These are phyloP conservation scores for Hyperoplus lanceolatus DNA, from an alignment of 2,797 vertebrate genomes.

Conservation along the genomic window DNA sequence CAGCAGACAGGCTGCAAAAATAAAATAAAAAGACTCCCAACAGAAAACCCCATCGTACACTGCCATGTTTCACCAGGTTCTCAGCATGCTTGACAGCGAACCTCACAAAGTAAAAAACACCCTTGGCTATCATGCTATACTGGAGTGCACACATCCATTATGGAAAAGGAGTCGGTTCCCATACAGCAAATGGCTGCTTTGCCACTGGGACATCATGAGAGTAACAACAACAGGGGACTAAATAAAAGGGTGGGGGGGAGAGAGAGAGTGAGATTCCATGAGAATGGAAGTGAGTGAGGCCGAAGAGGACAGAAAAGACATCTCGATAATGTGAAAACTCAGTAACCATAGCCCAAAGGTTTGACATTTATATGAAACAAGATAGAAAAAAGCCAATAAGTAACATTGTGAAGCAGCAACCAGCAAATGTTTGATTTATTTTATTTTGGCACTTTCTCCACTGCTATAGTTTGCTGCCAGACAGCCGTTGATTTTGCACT, in stretches of 20 bases:
- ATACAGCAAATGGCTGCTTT: conserved; percentile 59
- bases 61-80: conserved; percentile 16
- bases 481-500: too few species aligned
- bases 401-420: neutral
- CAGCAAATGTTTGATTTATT: neutral
- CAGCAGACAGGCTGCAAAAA: neutral
- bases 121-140: conserved; percentile 32
- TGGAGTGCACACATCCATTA: conserved; percentile 56
- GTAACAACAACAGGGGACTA: conserved; percentile 16
- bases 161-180: conserved; percentile 36
- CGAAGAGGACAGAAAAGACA: neutral
- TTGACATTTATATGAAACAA: neutral
- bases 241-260: neutral
- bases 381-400: neutral
- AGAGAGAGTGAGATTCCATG: neutral
- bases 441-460: too few species aligned
- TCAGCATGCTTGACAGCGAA: conserved; percentile 22
- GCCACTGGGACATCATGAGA: conserved; percentile 31
- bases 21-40: neutral
- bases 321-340: conserved; percentile 2
- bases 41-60: neutral
- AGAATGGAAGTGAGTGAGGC: neutral
- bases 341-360: neutral
- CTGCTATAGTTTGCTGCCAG: too few species aligned
- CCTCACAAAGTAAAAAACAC: conserved; percentile 28